These are phyloP conservation scores for Dyspetes luteomarginatus DNA, from an alignment of 2,888 invertebrate species.

Conservation along the genomic window DNA sequence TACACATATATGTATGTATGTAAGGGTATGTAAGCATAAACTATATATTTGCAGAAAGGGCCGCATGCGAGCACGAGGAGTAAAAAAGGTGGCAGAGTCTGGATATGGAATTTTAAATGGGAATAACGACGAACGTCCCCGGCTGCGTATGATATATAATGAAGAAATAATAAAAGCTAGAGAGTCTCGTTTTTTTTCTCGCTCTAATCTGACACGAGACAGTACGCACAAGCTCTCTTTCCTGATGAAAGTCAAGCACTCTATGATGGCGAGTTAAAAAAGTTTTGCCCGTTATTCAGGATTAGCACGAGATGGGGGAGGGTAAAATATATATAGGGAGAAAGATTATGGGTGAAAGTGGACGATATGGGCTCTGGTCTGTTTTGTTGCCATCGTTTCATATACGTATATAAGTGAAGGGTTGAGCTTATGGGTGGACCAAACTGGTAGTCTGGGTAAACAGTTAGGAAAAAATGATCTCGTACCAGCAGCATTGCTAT, in stretches of 20 bases:
- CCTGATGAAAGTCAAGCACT: constrained; percentile 23
- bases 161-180: constrained; percentile 26
- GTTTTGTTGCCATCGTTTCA: constrained; percentile 15
- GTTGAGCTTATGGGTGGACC: background rate
- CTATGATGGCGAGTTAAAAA: constrained; percentile 67
- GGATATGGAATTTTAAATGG: constrained; percentile 13
- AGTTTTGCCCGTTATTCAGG: constrained; percentile 74
- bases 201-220: constrained; percentile 33
- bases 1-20: too few relatives aligned
- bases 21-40: too few relatives aligned
- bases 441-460: constrained; percentile 1
- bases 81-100: background rate
- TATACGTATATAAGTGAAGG: background rate
- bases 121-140: constrained; percentile 19
- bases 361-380: background rate
- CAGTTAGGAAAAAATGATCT: constrained; percentile 29
- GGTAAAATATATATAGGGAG: background rate
- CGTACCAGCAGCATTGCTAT: constrained; percentile 27
- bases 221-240: constrained; percentile 9
- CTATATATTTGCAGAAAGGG: background rate
- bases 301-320: constrained; percentile 66
- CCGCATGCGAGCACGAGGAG: background rate
- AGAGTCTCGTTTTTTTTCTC: constrained; percentile 15
- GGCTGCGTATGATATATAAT: background rate
- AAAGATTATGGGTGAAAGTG: constrained; percentile 4